Percentiles rank a stretch among this genome's conserved stretches.
phyloP scores from a whole-genome alignment of 2,113 vertebrate genomes.

The Cisticola juncidis region DNA sequence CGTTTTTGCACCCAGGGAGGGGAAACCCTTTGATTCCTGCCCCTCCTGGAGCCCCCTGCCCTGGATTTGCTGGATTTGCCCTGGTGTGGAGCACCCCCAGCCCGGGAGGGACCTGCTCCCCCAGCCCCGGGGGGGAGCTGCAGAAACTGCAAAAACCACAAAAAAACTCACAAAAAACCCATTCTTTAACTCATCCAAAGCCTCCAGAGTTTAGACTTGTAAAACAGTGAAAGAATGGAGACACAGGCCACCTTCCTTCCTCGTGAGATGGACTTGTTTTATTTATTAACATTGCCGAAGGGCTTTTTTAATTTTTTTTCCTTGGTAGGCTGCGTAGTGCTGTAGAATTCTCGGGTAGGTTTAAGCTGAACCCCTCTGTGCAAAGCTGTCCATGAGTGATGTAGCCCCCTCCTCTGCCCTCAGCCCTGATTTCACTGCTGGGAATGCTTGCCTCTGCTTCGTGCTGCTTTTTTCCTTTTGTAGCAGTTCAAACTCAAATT shows the following conservation, averaged over 20 bases:
- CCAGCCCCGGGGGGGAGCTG: not conserved
- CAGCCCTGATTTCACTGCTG: slow-evolving; percentile 52
- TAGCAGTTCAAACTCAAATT: slow-evolving; percentile 55
- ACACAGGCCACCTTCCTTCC: slow-evolving; percentile 80
- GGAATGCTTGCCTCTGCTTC: slow-evolving; percentile 77
- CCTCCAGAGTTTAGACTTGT: slow-evolving; percentile 56
- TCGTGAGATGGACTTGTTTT: slow-evolving; percentile 71
- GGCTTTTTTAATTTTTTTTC: slow-evolving; percentile 69
- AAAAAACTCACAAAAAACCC: not conserved
- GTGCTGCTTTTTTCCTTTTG: slow-evolving; percentile 63
- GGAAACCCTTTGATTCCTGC: not conserved
- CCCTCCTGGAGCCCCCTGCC: not conserved
- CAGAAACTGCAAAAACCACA: not conserved
- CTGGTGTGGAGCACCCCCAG: not conserved
- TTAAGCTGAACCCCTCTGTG: slow-evolving; percentile 66
- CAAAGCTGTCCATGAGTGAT: slow-evolving; percentile 55
- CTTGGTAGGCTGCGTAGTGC: slow-evolving; percentile 62
- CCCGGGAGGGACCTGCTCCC: not conserved
- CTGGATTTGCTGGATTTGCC: not conserved
- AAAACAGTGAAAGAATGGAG: slow-evolving; percentile 30
- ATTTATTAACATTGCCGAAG: slow-evolving; percentile 73
- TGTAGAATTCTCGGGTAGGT: slow-evolving; percentile 58
- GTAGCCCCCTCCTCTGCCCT: slow-evolving; percentile 49
- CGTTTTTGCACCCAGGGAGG: not conserved
- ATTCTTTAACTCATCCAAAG: slow-evolving; percentile 47